These are phyloP conservation scores for Pterocles burchelli DNA, from an alignment of 2,113 vertebrate species.

Conservation along the genomic window DNA sequence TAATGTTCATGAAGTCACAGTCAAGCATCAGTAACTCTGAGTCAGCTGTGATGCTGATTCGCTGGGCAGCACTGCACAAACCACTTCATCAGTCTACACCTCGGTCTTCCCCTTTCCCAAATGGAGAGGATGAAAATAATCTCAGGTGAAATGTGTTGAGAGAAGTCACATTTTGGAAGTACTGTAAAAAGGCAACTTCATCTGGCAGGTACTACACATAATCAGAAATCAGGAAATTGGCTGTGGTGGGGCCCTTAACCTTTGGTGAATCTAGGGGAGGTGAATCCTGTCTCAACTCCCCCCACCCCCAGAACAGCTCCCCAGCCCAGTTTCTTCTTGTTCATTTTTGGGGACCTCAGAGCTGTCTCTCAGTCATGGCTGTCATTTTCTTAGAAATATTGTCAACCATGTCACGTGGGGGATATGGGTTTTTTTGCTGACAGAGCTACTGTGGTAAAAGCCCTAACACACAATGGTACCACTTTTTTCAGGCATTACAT, in stretches of 20 bases:
- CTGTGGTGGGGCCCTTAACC: not conserved
- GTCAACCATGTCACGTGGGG: not conserved
- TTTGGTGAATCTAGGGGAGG: not conserved
- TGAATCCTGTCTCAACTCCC: not conserved
- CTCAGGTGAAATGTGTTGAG: not conserved
- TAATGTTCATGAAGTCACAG: not conserved
- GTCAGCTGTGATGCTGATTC: not conserved
- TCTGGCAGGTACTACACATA: not conserved
- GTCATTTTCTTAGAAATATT: not conserved
- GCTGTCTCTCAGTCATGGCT: not conserved
- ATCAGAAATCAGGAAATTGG: not conserved
- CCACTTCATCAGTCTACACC: not conserved
- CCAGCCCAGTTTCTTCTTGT: not conserved
- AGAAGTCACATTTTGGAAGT: not conserved
- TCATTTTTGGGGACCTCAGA: not conserved
- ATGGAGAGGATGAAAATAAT: not conserved
- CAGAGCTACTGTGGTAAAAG: not conserved
- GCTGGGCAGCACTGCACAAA: not conserved
- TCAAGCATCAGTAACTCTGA: not conserved
- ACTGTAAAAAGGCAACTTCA: not conserved
- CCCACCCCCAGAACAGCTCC: fast-evolving
- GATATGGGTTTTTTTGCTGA: not conserved
- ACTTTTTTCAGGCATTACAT: not conserved
- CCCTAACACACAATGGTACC: fast-evolving
- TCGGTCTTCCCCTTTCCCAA: not conserved